Base-by-base conservation (phyloP, 37 sponge, comb jelly and placozoan species). In the Mnemiopsis leidyi region DNA sequence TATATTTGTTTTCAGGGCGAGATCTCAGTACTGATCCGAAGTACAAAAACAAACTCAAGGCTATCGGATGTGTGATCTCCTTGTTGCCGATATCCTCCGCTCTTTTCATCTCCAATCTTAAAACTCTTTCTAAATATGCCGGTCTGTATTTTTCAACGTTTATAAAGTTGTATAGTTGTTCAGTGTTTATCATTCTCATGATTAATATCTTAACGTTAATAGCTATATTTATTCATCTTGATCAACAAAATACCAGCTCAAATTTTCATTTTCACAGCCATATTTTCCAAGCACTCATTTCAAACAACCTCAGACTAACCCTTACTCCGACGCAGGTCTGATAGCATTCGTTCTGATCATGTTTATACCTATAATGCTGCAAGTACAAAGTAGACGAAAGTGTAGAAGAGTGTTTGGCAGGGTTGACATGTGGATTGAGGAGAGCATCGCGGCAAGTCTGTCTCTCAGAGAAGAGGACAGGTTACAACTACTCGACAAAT, bases 351-450 rank as follows among this genome's bases (percentile, higher is more conserved):
- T 85, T n/a, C 26, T 85, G 48, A 85, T 85, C 23, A 7, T 37
- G 48, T 85, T 85, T 29, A 85, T 85, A 0, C 90, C 90, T 1
- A 85, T 40, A n/a, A 38, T 85, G 61, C 90, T 85, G 0, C 90
- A 85, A 85, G 90, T 85, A n/a, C 90, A 85, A 29, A 85, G 90
- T 61, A 85, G 90, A 37, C 38, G 35, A 29, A 85, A 85, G 61
- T 85, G 90, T 21, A 85, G 90, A 29, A 38, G 90, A 26, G 90
- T 85, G 61, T 85, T 85, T 38, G 90, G 90, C 16, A 35, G 36
- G 48, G 90, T 85, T 2, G 90, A 85, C 61, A 28, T 23, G 30
- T 85, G 90, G 90, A 85, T 85, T 25, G 90, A 85, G 61, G 48
- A 85, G 40, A 85, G 90, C 90, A 85, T 85, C 39, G 39, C 90